Evolutionary conservation across 2,797 vertebrate genomes (phyloP).

Genomic region (Danio tinwini): DNA sequence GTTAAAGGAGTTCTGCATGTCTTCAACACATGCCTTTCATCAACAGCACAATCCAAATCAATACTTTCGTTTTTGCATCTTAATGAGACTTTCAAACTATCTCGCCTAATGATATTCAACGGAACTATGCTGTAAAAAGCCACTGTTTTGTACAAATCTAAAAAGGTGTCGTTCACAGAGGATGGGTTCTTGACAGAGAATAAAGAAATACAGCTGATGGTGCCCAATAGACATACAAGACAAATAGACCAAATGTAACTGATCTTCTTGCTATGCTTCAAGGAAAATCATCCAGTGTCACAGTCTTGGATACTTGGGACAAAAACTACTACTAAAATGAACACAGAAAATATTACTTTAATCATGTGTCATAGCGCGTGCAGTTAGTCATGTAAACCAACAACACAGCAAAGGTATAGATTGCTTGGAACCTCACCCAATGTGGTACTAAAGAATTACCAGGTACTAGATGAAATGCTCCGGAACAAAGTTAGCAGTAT

Average conservation of each 20-base stretch:
- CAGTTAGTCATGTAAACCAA: no score
- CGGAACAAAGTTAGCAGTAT: no score
- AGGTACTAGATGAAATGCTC: no score
- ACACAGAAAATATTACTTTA: no score
- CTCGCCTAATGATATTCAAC: background rate
- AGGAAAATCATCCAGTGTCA: no score
- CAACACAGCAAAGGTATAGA: no score
- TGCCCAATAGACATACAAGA: background rate
- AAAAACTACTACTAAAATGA: no score
- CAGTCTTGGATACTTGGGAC: no score
- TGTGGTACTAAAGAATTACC: no score
- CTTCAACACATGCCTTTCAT: slow-evolving; percentile 58
- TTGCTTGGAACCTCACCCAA: no score
- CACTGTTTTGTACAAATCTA: background rate
- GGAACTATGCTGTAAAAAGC: background rate
- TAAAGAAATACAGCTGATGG: background rate
- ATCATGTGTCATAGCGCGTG: no score
- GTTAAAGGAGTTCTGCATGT: slow-evolving; percentile 49
- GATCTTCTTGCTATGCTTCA: no score
- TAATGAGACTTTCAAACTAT: background rate
- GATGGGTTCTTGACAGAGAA: background rate
- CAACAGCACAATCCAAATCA: background rate
- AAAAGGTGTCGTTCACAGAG: background rate
- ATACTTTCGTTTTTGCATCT: background rate
- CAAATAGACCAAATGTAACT: background rate